Percentiles rank a stretch among this genome's conserved stretches.
Evolutionary conservation across 2,888 invertebrate genomes (phyloP).

Genomic region (Malacosoma neustria): DNA sequence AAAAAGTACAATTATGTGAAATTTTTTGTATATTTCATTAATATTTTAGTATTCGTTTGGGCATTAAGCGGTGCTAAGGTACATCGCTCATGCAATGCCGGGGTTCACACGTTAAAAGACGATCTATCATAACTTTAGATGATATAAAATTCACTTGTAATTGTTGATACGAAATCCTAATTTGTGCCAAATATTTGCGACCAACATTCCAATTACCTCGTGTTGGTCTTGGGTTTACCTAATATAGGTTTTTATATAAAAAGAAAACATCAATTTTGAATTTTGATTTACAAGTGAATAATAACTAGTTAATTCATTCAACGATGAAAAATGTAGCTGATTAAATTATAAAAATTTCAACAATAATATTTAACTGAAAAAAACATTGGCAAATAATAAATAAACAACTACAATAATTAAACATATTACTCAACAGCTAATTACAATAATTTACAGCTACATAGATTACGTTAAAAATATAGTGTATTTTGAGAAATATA

Average conservation of each 20-base stretch:
- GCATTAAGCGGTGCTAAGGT: slow-evolving; percentile 24
- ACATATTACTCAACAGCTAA: neutral
- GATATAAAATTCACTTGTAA: neutral
- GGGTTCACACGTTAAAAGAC: slow-evolving; percentile 33
- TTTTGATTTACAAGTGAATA: neutral
- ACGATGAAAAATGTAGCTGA: neutral
- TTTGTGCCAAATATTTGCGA: neutral
- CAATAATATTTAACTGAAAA: neutral
- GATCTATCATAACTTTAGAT: neutral
- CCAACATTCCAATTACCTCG: too few relatives aligned
- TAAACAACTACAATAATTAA: neutral
- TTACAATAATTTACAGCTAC: neutral
- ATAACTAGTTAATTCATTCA: neutral
- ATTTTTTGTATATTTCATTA: slow-evolving; percentile 8
- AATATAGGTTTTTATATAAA: too few relatives aligned
- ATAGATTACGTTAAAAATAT: neutral
- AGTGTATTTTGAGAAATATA: neutral
- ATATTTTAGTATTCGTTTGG: slow-evolving; percentile 1
- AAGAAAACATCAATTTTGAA: neutral
- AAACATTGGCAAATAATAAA: neutral
- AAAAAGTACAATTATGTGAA: too few relatives aligned
- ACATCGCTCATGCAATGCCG: slow-evolving; percentile 43
- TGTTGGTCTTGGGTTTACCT: too few relatives aligned
- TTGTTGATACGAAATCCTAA: neutral
- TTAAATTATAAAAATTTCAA: neutral